A percentile compares a stretch with the other conserved stretches of the same genome.
Evolutionary conservation across 2,113 vertebrate genomes (phyloP).

Genomic region (Dicrurus megarhynchus): DNA sequence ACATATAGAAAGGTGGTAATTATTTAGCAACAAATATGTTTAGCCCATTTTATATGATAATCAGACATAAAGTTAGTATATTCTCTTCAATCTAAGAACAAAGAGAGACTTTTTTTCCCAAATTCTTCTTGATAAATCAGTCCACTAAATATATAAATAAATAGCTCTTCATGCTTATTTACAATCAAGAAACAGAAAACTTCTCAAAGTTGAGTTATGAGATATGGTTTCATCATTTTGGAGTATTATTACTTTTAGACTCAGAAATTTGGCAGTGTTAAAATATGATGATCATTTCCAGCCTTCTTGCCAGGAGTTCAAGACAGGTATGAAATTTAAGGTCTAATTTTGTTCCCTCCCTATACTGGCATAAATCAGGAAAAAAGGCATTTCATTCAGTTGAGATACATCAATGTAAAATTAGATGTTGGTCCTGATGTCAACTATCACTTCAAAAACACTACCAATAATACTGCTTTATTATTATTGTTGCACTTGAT

Average conservation of each 20-base stretch:
- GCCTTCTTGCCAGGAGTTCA: not conserved
- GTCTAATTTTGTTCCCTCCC: not conserved
- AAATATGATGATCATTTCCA: not conserved
- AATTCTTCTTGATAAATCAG: not conserved
- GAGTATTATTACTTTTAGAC: not conserved
- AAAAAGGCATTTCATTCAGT: not conserved
- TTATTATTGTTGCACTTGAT: not conserved
- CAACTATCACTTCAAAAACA: not conserved
- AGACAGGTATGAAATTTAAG: slow-evolving; percentile 36
- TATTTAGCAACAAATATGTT: not conserved
- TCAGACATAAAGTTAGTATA: not conserved
- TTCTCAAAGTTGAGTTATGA: not conserved
- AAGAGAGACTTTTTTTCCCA: not conserved
- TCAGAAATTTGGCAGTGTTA: not conserved
- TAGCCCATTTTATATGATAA: not conserved
- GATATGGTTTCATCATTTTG: not conserved
- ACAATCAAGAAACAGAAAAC: not conserved
- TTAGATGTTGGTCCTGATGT: not conserved
- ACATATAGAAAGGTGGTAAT: not conserved
- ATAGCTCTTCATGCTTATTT: not conserved
- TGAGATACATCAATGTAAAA: not conserved
- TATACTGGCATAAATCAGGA: not conserved
- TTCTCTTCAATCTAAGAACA: not conserved
- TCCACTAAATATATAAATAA: not conserved
- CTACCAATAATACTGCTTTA: not conserved